Evolutionary conservation across 1,140 invertebrate genomes (phyloP).

Genomic region (Drosophila asahinai): DNA sequence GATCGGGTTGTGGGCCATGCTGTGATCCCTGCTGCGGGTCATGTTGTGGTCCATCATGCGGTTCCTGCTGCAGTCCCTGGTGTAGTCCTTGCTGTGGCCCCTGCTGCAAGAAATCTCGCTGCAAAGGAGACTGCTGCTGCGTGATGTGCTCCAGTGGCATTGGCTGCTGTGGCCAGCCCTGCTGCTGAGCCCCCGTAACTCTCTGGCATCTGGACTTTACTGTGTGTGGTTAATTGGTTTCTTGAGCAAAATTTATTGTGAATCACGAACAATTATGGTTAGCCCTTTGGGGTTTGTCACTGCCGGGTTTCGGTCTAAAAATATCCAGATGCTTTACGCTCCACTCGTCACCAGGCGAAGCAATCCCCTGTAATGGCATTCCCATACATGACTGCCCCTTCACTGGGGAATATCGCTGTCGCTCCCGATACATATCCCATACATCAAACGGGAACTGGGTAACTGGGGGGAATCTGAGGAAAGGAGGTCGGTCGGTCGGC

Average conservation of each 20-base stretch:
- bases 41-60: conserved; percentile 1
- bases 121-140: conserved; percentile 10
- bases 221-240: conserved; percentile 43
- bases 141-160: conserved; percentile 28
- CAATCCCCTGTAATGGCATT: conserved; percentile 70
- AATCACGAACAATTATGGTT: conserved; percentile 16
- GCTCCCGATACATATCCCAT: conserved; percentile 23
- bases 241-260: conserved; percentile 38
- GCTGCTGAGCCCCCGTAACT: conserved; percentile 4
- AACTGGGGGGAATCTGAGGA: background rate
- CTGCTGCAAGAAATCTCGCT: background rate
- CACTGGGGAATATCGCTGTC: conserved; percentile 31
- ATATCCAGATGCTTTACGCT: conserved; percentile 63
- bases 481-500: conserved; percentile 1
- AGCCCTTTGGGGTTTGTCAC: conserved; percentile 8
- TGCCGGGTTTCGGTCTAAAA: conserved; percentile 27
- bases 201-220: conserved; percentile 34
- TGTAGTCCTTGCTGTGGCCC: background rate
- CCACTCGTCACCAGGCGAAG: conserved; percentile 37
- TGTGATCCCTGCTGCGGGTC: conserved; percentile 24
- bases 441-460: conserved; percentile 24
- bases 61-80: conserved; percentile 1
- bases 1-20: conserved; percentile 9
- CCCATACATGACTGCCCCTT: conserved; percentile 73
- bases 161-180: conserved; percentile 29